Conservation (phyloP, 2,888 invertebrate species). For the Lumbricus terrestris region DNA sequence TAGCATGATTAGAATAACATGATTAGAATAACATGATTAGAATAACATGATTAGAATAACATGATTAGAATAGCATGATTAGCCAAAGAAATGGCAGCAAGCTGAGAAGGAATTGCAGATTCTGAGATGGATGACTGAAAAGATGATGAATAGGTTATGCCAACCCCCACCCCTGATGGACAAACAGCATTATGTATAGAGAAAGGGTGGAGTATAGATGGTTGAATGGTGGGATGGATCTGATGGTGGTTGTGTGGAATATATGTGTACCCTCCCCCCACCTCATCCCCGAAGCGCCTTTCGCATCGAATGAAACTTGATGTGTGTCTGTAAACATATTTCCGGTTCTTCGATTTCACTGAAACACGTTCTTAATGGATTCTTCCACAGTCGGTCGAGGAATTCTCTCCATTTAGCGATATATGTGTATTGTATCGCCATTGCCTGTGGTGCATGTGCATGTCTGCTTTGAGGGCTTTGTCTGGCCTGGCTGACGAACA, state of each 20-base stretch:
- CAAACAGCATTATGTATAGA: neutral
- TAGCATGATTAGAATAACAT: no score
- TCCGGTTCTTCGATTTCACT: neutral
- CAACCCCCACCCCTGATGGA: no score
- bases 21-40: no score
- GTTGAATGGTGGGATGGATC: neutral
- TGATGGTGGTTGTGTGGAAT: neutral
- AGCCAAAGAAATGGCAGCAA: neutral
- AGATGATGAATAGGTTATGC: neutral
- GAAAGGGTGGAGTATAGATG: neutral
- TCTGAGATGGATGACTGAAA: neutral
- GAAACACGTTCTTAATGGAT: slow-evolving; percentile 3
- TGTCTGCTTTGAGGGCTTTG: neutral
- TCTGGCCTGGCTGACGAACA: neutral
- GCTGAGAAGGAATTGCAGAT: neutral
- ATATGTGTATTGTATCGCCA: no score
- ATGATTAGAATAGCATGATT: no score
- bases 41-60: no score
- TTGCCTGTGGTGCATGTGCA: no score
- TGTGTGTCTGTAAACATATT: neutral
- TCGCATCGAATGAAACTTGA: neutral
- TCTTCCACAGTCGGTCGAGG: neutral
- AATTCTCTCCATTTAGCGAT: neutral
- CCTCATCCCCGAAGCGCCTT: neutral
- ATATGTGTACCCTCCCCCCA: neutral